Base-by-base conservation (phyloP, 2,888 invertebrate genomes). In the Hirtodrosophila alboralis region DNA sequence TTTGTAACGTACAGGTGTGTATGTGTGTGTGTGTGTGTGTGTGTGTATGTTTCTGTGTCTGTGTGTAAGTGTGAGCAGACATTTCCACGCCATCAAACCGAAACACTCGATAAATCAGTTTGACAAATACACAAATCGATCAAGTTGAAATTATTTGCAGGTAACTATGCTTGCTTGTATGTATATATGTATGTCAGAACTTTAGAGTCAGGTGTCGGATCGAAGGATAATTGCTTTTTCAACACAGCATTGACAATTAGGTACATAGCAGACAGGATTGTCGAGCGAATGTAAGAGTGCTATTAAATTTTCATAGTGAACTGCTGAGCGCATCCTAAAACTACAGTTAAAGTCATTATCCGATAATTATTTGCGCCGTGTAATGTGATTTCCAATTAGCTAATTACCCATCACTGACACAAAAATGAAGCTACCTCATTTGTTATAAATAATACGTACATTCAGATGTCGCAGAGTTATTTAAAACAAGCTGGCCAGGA, bases 21-120 rank as follows among this genome's bases (percentile, higher is more conserved):
- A 14, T 16, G 38, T 34, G 48, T 44, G 40, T 34, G 47, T 34
- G 28, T 21, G 28, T 16, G 40, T n/a, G n/a, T n/a, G n/a, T n/a
- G n/a, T n/a, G n/a, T n/a, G n/a, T n/a, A n/a, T n/a, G n/a, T n/a
- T n/a, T n/a, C n/a, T n/a, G n/a, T n/a, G n/a, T n/a, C n/a, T n/a
- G n/a, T 49, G 52, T 37, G 53, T 31, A 28, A 52, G 62, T 59
- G 68, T 63, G 51, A 43, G 45, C 51, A 56, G 37, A 63, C 63
- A 66, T 70, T 80, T 71, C 73, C 83, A 68, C 62, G 58, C 79
- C 77, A 75, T 77, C 83, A 77, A 71, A 63, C 51, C 64, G 65
- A 74, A 66, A 77, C 71, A 74, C 71, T 69, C 71, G 75, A 78
- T 80, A 80, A 83, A 80, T 81, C 74, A 79, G 69, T 62, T 75